phyloP scores from a whole-genome alignment of 2,797 vertebrate genomes.

The Toxotes lorentzi region DNA sequence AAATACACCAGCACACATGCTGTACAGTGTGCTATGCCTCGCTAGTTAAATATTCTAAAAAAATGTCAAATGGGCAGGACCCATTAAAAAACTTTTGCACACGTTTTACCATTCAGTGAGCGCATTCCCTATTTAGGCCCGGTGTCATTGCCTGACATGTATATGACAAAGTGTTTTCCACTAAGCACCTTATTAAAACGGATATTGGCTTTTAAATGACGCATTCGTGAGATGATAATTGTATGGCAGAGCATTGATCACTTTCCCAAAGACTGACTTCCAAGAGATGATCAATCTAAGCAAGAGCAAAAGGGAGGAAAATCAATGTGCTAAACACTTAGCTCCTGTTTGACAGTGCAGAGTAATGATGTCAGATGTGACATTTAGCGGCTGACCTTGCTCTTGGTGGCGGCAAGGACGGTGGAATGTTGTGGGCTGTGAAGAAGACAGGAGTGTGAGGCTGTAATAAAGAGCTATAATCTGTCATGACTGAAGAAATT shows the following conservation, averaged over 20 bases:
- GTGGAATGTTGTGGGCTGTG: slow-evolving; percentile 17
- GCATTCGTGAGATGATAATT: slow-evolving; percentile 63
- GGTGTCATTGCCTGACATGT: slow-evolving; percentile 19
- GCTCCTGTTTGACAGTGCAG: slow-evolving; percentile 63
- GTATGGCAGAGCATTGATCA: slow-evolving; percentile 65
- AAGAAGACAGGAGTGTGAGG: slow-evolving; percentile 27
- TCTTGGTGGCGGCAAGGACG: slow-evolving; percentile 46
- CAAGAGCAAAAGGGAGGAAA: slow-evolving; percentile 49
- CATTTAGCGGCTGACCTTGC: slow-evolving; percentile 68
- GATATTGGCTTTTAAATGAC: slow-evolving; percentile 65
- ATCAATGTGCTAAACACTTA: slow-evolving; percentile 71
- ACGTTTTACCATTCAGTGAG: not conserved
- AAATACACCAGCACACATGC: slow-evolving; percentile 6
- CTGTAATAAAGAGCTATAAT: slow-evolving; percentile 33
- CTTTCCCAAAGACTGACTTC: slow-evolving; percentile 55
- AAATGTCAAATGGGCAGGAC: not conserved
- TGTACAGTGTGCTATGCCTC: not conserved
- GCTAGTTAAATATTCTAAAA: not conserved
- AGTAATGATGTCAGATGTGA: slow-evolving; percentile 65
- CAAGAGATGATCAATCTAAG: slow-evolving; percentile 63
- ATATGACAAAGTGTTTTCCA: slow-evolving; percentile 39
- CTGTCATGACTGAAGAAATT: slow-evolving; percentile 8
- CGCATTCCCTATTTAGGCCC: not conserved
- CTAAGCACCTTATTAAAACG: slow-evolving; percentile 39
- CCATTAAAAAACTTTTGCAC: slow-evolving; percentile 1